A percentile compares a stretch with the other conserved stretches of the same genome.
These are phyloP conservation scores for Andrena bucephala DNA, from an alignment of 2,888 invertebrate genomes.

Conservation along the genomic window DNA sequence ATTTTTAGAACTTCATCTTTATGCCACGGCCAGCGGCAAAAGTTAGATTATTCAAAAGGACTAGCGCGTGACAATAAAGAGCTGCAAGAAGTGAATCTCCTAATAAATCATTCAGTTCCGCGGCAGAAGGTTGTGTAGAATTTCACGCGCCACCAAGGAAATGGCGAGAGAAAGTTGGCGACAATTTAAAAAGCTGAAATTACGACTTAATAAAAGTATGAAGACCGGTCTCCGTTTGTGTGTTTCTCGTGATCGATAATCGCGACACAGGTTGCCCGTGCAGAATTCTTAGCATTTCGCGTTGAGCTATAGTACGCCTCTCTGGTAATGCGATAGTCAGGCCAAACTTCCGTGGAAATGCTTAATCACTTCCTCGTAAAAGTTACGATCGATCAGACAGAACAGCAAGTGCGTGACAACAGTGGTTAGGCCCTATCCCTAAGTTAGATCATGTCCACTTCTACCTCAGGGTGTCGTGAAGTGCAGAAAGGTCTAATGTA, in stretches of 20 bases:
- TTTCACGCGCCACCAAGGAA: constrained; percentile 49
- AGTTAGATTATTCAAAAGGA: neutral
- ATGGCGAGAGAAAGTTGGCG: constrained; percentile 30
- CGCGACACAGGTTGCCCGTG: constrained; percentile 14
- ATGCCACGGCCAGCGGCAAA: neutral
- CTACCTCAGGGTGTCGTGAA: constrained; percentile 23
- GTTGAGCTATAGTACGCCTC: neutral
- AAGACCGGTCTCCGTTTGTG: constrained; percentile 1
- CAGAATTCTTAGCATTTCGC: constrained; percentile 34
- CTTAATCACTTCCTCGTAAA: constrained; percentile 62
- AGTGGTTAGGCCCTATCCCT: constrained; percentile 48
- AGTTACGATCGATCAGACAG: constrained; percentile 42
- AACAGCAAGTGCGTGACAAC: constrained; percentile 68
- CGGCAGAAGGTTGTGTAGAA: constrained; percentile 23
- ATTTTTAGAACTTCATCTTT: neutral
- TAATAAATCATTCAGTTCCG: neutral
- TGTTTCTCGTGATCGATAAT: constrained; percentile 49
- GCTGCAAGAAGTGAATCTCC: constrained; percentile 16
- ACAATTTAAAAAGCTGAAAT: constrained; percentile 49
- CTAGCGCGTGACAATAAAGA: neutral
- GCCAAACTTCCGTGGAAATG: constrained; percentile 51
- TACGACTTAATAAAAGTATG: constrained; percentile 56
- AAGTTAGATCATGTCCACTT: constrained; percentile 46
- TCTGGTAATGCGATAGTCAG: constrained; percentile 16
- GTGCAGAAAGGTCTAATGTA: constrained; percentile 23